A percentile compares a stretch with the other conserved stretches of the same genome.
Evolutionary conservation across 2,113 vertebrate species (phyloP).

Genomic region (Cynoglossus semilaevis): DNA sequence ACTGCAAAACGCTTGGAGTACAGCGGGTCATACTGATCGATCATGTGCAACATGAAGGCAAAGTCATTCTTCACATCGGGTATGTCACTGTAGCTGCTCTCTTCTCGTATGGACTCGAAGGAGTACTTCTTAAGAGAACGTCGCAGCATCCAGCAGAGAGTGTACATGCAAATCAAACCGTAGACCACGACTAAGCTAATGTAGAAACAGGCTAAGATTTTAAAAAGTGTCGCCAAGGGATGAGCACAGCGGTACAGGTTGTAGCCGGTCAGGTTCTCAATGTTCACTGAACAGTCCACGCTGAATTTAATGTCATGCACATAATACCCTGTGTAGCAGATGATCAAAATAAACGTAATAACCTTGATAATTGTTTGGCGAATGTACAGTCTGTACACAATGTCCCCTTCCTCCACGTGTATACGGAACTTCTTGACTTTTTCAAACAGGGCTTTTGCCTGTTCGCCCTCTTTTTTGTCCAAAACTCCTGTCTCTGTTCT

Average conservation of each 20-base stretch:
- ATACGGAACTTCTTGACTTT: constrained; percentile 98
- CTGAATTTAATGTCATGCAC: constrained; percentile 93
- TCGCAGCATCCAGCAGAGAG: constrained; percentile 95
- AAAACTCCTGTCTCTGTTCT: constrained; percentile 91
- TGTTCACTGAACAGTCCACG: constrained; percentile 93
- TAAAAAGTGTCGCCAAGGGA: constrained; percentile 94
- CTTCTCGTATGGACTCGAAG: constrained; percentile 96
- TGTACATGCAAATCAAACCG: constrained; percentile 96
- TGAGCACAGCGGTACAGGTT: constrained; percentile 94
- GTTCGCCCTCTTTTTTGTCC: constrained; percentile 98
- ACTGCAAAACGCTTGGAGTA: constrained; percentile 98
- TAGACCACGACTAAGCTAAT: constrained; percentile 95
- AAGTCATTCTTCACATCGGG: constrained; percentile 98
- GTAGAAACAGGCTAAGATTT: constrained; percentile 96
- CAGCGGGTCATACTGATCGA: constrained; percentile 95
- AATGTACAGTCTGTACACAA: constrained; percentile 96
- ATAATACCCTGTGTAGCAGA: constrained; percentile 96
- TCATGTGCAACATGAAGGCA: constrained; percentile 98
- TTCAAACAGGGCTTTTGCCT: constrained; percentile 96
- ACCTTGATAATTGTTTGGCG: constrained; percentile 98
- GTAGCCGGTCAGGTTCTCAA: constrained; percentile 94
- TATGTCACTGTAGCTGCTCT: constrained; percentile 99
- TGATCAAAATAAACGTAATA: constrained; percentile 95
- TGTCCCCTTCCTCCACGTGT: constrained; percentile 96
- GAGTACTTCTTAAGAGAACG: constrained; percentile 96